Evolutionary conservation across 2,888 invertebrate genomes (phyloP).

Genomic region (Drosophila peninsularis): DNA sequence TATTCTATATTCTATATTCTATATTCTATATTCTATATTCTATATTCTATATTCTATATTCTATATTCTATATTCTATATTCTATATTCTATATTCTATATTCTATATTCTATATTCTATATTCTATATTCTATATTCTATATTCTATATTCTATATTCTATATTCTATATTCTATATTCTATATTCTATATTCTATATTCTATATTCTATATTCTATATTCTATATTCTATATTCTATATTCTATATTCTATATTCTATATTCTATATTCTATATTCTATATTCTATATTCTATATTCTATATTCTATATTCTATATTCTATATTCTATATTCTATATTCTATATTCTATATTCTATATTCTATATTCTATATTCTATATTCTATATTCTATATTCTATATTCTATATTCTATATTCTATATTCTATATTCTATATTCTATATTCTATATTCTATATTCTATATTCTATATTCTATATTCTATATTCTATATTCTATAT

Average conservation of each 20-base stretch:
- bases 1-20: background rate
- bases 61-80: background rate
- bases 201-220: background rate
- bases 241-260: background rate
- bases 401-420: background rate
- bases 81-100: background rate
- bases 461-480: conserved; percentile 1
- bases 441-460: background rate
- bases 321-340: background rate
- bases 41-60: conserved; percentile 2
- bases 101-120: background rate
- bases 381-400: background rate
- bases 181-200: background rate
- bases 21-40: background rate
- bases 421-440: background rate
- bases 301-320: background rate
- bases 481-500: background rate
- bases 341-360: background rate
- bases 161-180: background rate
- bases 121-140: background rate
- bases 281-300: background rate
- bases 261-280: background rate
- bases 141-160: background rate
- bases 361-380: background rate
- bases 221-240: background rate